Base-by-base conservation (phyloP, 2,113 vertebrate species). In the Cervus canadensis region DNA sequence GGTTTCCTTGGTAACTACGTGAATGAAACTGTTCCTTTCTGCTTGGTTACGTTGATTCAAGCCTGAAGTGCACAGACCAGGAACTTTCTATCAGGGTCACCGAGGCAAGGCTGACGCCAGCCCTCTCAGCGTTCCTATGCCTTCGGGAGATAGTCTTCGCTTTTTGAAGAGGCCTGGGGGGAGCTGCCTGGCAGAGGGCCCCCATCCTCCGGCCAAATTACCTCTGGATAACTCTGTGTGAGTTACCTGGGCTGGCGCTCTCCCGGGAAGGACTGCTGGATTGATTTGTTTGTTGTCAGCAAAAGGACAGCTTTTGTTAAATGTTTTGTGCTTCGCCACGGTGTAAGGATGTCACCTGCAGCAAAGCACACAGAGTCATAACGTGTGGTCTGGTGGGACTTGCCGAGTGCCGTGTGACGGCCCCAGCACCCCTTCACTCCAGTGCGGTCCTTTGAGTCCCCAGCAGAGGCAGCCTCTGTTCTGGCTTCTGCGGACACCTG, bases 371-470 rank as follows among this genome's bases (percentile, higher is more conserved):
- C 3, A 6, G 71, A 2, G 1, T 19, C 16, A 2, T 40, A 59
- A 5, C 0, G 0, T 0, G 4, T 14, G 0, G 52, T 4, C 19
- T 10, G 48, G 2, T 4, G 54, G 0, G 26, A 8, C 26, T 10
- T 25, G 50, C 23, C 11, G 1, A 10, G 23, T 0, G 60, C 23
- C 2, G 1, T 10, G 33, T 1, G 50, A 3, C 7, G 36, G 2
- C 52, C 3, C 4, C 0, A 0, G 64, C 0, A 0, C 9, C 14
- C 74, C 26, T 7, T 30, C 15, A 1, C 62, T 50, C 43, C 6
- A 2, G 95, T 28, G 10, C 1, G 0, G 5, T 13, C 25, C 5
- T 6, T 4, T 0, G 57, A 17, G 36, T 6, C 3, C 17, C 74
- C 30, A 1, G 26, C 2, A 1, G 36, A 28, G 19, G 56, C 33